Percentiles rank a stretch among this genome's conserved stretches.
These are phyloP conservation scores for Pluvianellus socialis DNA, from an alignment of 2,113 vertebrate species.

Conservation along the genomic window DNA sequence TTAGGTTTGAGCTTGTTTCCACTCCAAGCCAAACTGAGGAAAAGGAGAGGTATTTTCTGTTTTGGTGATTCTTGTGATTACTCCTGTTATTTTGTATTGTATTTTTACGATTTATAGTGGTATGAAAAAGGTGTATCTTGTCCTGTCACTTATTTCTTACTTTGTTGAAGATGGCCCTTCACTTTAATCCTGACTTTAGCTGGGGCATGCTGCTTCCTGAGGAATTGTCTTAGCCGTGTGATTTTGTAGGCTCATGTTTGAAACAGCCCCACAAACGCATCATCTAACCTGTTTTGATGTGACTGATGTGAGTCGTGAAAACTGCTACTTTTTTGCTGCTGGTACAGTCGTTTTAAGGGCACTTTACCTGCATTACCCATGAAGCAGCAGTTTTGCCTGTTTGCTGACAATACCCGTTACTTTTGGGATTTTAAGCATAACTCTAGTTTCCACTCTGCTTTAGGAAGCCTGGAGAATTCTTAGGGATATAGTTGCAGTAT, in stretches of 20 bases:
- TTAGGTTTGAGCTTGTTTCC: background rate
- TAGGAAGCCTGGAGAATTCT: background rate
- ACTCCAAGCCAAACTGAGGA: background rate
- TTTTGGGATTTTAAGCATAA: conserved; percentile 10
- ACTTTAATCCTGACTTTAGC: background rate
- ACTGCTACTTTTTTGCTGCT: background rate
- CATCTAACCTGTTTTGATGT: background rate
- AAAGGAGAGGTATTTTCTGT: background rate
- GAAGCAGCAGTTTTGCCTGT: background rate
- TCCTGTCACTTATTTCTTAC: background rate
- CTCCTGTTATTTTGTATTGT: background rate
- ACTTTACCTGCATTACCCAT: background rate
- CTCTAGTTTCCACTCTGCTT: background rate
- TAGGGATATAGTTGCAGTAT: background rate
- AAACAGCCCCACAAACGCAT: background rate
- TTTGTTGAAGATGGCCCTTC: background rate
- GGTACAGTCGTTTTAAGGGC: background rate
- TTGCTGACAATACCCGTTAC: conserved; percentile 32
- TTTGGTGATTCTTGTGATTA: background rate
- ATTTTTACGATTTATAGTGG: background rate
- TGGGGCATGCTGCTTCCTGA: background rate
- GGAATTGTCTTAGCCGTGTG: background rate
- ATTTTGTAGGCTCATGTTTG: background rate
- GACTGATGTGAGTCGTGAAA: background rate
- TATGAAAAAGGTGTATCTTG: background rate